A percentile compares a stretch with the other conserved stretches of the same genome.
Conservation (phyloP, 2,113 vertebrate genomes). For the Megaceryle torquata region DNA sequence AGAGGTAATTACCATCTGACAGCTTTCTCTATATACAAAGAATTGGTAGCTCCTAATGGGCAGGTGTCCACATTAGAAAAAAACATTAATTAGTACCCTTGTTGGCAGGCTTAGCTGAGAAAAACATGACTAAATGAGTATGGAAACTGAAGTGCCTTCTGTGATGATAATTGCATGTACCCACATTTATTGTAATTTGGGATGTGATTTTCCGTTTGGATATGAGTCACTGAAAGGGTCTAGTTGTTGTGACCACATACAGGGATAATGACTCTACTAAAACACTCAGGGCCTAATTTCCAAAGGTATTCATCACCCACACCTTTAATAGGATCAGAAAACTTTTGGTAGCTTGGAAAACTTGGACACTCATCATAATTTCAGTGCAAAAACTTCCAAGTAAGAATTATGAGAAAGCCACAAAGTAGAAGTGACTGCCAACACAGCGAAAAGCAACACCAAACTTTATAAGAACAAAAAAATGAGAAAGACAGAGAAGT, state of each 20-base stretch:
- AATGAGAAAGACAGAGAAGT: not conserved
- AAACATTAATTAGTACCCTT: constrained; percentile 52
- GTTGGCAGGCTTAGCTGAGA: constrained; percentile 34
- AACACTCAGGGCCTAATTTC: not conserved
- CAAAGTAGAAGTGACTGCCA: not conserved
- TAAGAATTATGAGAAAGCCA: not conserved
- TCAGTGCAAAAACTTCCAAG: not conserved
- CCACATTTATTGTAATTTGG: constrained; percentile 15
- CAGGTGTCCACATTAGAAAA: constrained; percentile 56
- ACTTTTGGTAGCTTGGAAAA: not conserved
- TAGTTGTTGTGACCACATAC: constrained; percentile 10
- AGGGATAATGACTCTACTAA: constrained; percentile 41
- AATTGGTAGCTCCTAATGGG: constrained; percentile 2
- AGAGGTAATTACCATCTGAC: constrained; percentile 30
- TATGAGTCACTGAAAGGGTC: not conserved
- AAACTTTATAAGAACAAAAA: not conserved
- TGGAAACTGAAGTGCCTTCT: constrained; percentile 11
- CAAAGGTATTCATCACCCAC: not conserved
- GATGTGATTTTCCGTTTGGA: constrained; percentile 43
- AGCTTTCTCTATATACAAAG: not conserved
- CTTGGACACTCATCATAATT: not conserved
- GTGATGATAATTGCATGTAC: constrained; percentile 30
- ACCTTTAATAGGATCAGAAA: not conserved
- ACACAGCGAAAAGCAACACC: not conserved
- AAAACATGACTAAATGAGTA: constrained; percentile 33